These are phyloP conservation scores for Styela clava DNA, from an alignment of 23 tunicate genomes.

Conservation along the genomic window DNA sequence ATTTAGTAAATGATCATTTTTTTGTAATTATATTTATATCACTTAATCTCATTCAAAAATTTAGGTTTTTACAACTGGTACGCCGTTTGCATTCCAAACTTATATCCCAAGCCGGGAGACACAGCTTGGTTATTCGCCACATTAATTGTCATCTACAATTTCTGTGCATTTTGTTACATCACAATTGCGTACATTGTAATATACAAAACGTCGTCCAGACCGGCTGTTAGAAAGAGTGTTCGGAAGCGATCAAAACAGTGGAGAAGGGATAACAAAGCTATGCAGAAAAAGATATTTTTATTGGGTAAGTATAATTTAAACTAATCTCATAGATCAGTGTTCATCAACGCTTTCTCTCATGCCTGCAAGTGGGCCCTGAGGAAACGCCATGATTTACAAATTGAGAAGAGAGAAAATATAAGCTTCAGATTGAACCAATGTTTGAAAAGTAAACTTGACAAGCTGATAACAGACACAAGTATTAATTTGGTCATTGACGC, in stretches of 20 bases:
- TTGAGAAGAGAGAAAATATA: no score
- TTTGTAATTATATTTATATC: no score
- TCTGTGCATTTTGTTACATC: slow-evolving; percentile 61
- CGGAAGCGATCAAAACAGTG: slow-evolving; percentile 70
- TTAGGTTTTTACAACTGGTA: slow-evolving; percentile 74
- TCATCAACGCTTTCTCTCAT: no score
- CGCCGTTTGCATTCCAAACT: slow-evolving; percentile 63
- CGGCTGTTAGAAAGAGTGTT: slow-evolving; percentile 80
- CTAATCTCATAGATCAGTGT: no score
- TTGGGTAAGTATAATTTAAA: slow-evolving; percentile 45
- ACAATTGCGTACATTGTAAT: slow-evolving; percentile 71
- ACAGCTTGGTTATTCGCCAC: slow-evolving; percentile 79
- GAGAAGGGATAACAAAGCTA: slow-evolving; percentile 78
- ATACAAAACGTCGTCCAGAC: slow-evolving; percentile 74
- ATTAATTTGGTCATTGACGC: no score
- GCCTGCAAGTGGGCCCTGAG: no score
- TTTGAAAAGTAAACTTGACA: no score
- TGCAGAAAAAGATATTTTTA: slow-evolving; percentile 74
- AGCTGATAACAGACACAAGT: no score
- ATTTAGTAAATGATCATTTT: no score
- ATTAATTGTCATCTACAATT: slow-evolving; percentile 48
- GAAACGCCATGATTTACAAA: no score
- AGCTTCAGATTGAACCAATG: no score
- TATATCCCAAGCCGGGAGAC: slow-evolving; percentile 61
- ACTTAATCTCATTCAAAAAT: no score